Evolutionary conservation across 2,888 invertebrate genomes (phyloP).

Genomic region (Scelioninae gen. 1): DNA sequence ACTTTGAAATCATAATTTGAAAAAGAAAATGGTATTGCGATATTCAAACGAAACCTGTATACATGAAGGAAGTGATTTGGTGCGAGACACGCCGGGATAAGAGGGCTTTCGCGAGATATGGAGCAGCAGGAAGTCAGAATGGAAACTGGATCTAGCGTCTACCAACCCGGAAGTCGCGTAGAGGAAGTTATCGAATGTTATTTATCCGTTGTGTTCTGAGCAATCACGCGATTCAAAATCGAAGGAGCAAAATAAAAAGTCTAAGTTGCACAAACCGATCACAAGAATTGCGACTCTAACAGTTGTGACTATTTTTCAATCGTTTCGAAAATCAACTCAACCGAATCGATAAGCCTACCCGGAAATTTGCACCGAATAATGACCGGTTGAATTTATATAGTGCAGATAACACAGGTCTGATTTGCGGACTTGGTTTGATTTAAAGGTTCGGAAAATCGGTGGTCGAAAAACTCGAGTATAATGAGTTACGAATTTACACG

Average conservation of each 20-base stretch:
- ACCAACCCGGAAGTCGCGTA: slow-evolving; percentile 72
- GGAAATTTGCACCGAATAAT: slow-evolving; percentile 7
- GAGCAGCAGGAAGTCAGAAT: slow-evolving; percentile 73
- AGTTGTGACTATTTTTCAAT: no score
- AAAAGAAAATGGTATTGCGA: slow-evolving; percentile 25
- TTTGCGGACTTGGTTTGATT: slow-evolving; percentile 13
- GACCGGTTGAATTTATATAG: no score
- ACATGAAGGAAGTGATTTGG: slow-evolving; percentile 69
- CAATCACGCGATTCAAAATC: background rate
- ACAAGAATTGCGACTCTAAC: no score
- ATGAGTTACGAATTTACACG: slow-evolving; percentile 36
- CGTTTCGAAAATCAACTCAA: no score
- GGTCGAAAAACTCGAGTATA: slow-evolving; percentile 14
- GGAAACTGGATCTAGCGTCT: slow-evolving; percentile 76
- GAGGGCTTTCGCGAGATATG: slow-evolving; percentile 70
- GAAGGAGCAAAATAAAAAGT: background rate
- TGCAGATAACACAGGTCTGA: background rate
- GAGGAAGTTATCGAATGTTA: slow-evolving; percentile 62
- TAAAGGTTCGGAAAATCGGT: slow-evolving; percentile 28
- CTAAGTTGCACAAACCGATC: no score
- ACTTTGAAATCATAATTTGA: slow-evolving; percentile 8
- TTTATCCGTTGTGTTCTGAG: slow-evolving; percentile 20
- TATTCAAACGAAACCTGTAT: slow-evolving; percentile 29
- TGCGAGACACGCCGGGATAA: slow-evolving; percentile 50
- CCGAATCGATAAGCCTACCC: slow-evolving; percentile 28